Evolutionary conservation across 1,140 invertebrate species (phyloP), one percentile per base, ranked within the genome.

Genomic region (Oncopodura yosiiana): DNA sequence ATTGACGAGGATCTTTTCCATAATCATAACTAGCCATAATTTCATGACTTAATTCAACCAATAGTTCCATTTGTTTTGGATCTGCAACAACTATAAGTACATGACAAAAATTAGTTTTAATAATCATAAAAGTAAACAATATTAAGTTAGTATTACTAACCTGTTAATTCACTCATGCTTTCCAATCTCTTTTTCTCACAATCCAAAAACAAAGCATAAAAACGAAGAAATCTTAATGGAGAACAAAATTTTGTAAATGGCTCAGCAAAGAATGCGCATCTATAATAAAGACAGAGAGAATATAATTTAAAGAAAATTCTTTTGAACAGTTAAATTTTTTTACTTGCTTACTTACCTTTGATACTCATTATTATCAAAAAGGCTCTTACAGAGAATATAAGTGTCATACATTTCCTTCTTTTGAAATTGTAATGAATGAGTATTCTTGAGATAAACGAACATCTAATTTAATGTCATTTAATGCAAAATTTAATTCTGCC

Each of bases 281-380:
- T 70, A 44, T 42, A 53, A 44, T 36, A 34, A 49, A 50, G 6
- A 44, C 12, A 27, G 49, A 58, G 24, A n/a, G 18, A 32, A 19
- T 34, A 42, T 16, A 26, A n/a, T n/a, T n/a, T 52, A 26, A 21
- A 11, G 18, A 6, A 8, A n/a, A 18, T 41, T 30, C 16, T 5
- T 9, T 34, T 5, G 19, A 26, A 38, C 30, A 39, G 16, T 58
- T 21, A 8, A 29, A n/a, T 19, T 24, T 60, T 45, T n/a, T n/a
- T n/a, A n/a, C n/a, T n/a, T n/a, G n/a, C n/a, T n/a, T n/a, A n/a
- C n/a, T 57, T 53, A 70, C 70, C 71, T 77, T 63, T 92, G 86
- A 70, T 92, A 96, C 71, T 96, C 92, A 65, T 88, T 84, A 14
- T 86, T 73, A 72, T 95, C 89, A 70, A 94, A 95, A 67, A 91